Base-by-base conservation (phyloP, 1,140 invertebrate genomes). In the Apis florea region DNA sequence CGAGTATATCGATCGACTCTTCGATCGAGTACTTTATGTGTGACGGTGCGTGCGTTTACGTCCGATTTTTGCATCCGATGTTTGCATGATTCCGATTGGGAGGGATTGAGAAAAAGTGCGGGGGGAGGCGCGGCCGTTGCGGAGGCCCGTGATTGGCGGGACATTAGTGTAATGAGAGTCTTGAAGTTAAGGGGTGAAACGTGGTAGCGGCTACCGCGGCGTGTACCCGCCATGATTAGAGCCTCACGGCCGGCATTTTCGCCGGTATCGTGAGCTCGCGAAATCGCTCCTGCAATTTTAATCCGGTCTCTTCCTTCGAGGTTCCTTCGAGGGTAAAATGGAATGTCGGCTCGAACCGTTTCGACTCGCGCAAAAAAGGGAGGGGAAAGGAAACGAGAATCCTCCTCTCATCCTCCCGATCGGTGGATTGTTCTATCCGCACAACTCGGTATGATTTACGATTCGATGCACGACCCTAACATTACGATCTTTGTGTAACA, bases 141-240 rank as follows among this genome's bases (percentile, higher is more conserved):
- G 86, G 88, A 90, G 88, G 83, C 85, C 90, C 79, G 88, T 93
- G 90, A 92, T 93, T 92, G 90, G 89, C 26, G 89, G 90, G 88
- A 90, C 90, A 92, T 92, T 93, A 92, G 89, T 49, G 89, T 93
- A 92, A 93, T 93, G 90, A 92, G 89, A 90, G 88, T 90, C 85
- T 87, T 89, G 83, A 24, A 82, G 87, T 87, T 88, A 90, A 91
- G 90, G 92, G 89, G 89, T 92, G 92, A 88, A 90, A 92, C 89
- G 85, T 88, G 82, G 92, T 92, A 92, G 92, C 89, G 78, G 88
- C 86, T 83, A 83, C 87, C 83, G 88, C 87, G 79, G 86, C 86
- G 83, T 89, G 88, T 89, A 88, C 88, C 84, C 88, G 84, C 85
- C 84, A 90, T 92, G 92, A 93, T 93, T 92, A 93, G 91, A 92